Percentiles rank a stretch among this genome's conserved stretches.
Evolutionary conservation across 2,113 vertebrate species (phyloP).

Genomic region (Gavialis gangeticus): DNA sequence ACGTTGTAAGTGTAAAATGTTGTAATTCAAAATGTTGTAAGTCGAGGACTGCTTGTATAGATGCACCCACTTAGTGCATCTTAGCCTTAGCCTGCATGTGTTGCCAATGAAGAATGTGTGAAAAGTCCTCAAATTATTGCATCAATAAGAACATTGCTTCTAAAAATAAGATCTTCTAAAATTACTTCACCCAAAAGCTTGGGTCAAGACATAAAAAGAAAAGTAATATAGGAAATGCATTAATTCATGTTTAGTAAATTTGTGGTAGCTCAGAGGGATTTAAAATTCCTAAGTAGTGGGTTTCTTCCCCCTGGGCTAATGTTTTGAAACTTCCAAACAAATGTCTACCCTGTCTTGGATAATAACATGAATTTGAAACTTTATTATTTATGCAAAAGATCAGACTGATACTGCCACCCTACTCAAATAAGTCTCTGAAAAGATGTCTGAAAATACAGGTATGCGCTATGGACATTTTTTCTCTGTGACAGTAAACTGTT

Average conservation of each 20-base stretch:
- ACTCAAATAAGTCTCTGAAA: neutral
- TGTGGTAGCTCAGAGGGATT: neutral
- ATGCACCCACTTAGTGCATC: slow-evolving; percentile 29
- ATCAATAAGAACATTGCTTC: neutral
- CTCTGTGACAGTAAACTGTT: neutral
- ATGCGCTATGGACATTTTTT: neutral
- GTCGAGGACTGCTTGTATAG: too few species aligned
- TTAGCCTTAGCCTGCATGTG: slow-evolving; percentile 51
- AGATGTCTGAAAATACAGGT: neutral
- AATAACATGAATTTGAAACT: neutral
- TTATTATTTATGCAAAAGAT: neutral
- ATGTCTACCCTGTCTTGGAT: neutral
- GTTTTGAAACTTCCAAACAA: neutral
- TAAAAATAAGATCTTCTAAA: neutral
- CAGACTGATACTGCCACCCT: neutral
- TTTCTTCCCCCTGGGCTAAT: neutral
- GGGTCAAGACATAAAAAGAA: neutral
- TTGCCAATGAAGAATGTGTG: slow-evolving; percentile 28
- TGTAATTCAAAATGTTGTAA: too few species aligned
- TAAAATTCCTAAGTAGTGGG: neutral
- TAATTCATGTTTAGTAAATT: neutral
- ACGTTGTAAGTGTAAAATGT: too few species aligned
- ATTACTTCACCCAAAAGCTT: neutral
- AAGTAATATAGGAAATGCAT: neutral
- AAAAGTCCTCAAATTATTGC: slow-evolving; percentile 34